phyloP scores from a whole-genome alignment of 2,888 invertebrate species.

The Eustalomyia histrio region DNA sequence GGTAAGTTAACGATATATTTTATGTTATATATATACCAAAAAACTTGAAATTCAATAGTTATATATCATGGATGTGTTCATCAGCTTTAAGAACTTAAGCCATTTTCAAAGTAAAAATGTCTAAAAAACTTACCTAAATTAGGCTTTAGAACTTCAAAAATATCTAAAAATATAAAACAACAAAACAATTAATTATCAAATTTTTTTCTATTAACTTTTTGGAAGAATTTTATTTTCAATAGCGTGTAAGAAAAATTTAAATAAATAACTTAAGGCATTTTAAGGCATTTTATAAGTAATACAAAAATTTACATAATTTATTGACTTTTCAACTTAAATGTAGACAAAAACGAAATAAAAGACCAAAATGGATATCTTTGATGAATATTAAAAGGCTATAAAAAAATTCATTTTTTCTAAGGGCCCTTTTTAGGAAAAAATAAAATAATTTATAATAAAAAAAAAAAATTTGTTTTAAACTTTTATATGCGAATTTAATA shows the following conservation, averaged over 20 bases:
- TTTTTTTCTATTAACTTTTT: constrained; percentile 11
- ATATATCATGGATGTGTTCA: no score
- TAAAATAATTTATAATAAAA: no score
- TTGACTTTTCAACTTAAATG: constrained; percentile 43
- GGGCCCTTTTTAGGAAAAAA: no score
- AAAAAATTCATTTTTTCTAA: not conserved
- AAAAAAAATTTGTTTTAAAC: no score
- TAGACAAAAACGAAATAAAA: constrained; percentile 6
- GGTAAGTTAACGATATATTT: no score
- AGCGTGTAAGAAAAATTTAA: no score
- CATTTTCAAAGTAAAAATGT: no score
- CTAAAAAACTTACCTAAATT: constrained; percentile 38
- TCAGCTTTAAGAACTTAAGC: no score
- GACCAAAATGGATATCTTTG: not conserved
- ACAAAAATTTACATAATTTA: constrained; percentile 54
- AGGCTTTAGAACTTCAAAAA: constrained; percentile 38
- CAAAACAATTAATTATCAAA: constrained; percentile 1
- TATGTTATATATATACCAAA: no score
- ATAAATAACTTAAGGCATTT: constrained; percentile 33
- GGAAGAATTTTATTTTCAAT: no score
- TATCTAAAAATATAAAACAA: constrained; percentile 27
- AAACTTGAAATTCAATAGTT: no score
- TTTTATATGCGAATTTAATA: no score
- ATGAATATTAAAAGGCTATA: constrained; percentile 3
- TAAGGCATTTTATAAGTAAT: constrained; percentile 41